phyloP scores from a whole-genome alignment of 1,140 invertebrate genomes.

The Dysdera silvatica region DNA sequence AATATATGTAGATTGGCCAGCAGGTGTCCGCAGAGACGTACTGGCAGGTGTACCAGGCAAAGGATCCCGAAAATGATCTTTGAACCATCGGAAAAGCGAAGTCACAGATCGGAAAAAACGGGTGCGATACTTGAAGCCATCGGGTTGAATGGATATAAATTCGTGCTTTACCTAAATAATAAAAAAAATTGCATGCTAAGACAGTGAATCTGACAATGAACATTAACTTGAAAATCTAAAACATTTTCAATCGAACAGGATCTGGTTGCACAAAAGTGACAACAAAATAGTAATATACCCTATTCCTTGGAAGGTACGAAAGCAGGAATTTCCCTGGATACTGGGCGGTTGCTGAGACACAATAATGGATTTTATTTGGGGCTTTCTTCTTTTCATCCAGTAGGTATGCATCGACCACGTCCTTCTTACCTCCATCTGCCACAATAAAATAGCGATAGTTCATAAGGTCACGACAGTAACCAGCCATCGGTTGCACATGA shows the following conservation, averaged over 20 bases:
- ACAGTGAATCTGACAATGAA: neutral
- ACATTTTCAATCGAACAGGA: too few species aligned
- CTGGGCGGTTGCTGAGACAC: slow-evolving; percentile 74
- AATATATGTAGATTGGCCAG: slow-evolving; percentile 57
- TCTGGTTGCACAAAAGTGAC: too few species aligned
- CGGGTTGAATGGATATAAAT: slow-evolving; percentile 79
- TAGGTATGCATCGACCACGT: slow-evolving; percentile 78
- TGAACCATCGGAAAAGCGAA: slow-evolving; percentile 89
- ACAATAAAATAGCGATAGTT: slow-evolving; percentile 59
- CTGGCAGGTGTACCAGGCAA: slow-evolving; percentile 65
- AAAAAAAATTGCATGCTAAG: neutral
- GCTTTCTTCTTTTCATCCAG: slow-evolving; percentile 78
- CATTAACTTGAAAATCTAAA: neutral
- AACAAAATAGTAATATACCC: too few species aligned
- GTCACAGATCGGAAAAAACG: slow-evolving; percentile 78
- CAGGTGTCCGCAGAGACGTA: slow-evolving; percentile 56
- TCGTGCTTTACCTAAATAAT: slow-evolving; percentile 70
- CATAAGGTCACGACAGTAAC: slow-evolving; percentile 78
- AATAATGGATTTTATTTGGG: slow-evolving; percentile 80
- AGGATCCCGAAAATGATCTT: slow-evolving; percentile 90
- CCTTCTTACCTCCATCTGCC: slow-evolving; percentile 45
- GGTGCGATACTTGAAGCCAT: slow-evolving; percentile 84
- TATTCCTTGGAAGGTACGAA: slow-evolving; percentile 79
- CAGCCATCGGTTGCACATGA: slow-evolving; percentile 91
- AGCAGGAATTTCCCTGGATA: slow-evolving; percentile 92